Evolutionary conservation across 1,140 invertebrate genomes (phyloP).

Genomic region (Drosophila santomea): DNA sequence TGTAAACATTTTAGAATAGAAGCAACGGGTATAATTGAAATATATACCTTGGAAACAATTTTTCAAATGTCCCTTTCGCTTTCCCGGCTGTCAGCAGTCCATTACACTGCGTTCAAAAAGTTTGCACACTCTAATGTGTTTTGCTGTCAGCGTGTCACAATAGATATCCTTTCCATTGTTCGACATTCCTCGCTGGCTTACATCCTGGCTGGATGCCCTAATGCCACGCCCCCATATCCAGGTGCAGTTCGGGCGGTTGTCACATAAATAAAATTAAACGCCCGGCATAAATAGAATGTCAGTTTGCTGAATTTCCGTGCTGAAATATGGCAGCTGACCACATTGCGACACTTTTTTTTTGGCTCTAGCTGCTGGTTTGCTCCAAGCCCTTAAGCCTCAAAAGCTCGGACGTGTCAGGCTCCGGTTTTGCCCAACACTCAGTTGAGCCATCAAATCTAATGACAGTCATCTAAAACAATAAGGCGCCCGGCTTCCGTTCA

Average conservation of each 20-base stretch:
- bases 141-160: slow-evolving; percentile 30
- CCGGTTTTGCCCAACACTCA: slow-evolving; percentile 25
- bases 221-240: slow-evolving; percentile 22
- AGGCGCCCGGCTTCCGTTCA: slow-evolving; percentile 30
- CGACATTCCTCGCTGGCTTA: slow-evolving; percentile 14
- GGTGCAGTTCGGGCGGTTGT: slow-evolving; percentile 22
- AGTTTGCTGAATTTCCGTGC: slow-evolving; percentile 27
- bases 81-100: slow-evolving; percentile 8
- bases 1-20: slow-evolving; percentile 1
- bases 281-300: slow-evolving; percentile 44
- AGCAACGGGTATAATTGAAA: neutral
- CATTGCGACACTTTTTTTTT: slow-evolving; percentile 25
- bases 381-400: slow-evolving; percentile 39
- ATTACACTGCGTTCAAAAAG: slow-evolving; percentile 24
- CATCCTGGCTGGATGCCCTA: neutral
- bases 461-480: slow-evolving; percentile 69
- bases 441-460: slow-evolving; percentile 56
- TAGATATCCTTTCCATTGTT: slow-evolving; percentile 37
- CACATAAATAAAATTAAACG: slow-evolving; percentile 62
- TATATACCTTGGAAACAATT: neutral
- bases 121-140: slow-evolving; percentile 38
- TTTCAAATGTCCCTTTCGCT: neutral
- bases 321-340: slow-evolving; percentile 44
- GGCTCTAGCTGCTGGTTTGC: neutral
- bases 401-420: slow-evolving; percentile 23